phyloP scores from a whole-genome alignment of 2,113 vertebrate species.

The Pelecanoides urinatrix region DNA sequence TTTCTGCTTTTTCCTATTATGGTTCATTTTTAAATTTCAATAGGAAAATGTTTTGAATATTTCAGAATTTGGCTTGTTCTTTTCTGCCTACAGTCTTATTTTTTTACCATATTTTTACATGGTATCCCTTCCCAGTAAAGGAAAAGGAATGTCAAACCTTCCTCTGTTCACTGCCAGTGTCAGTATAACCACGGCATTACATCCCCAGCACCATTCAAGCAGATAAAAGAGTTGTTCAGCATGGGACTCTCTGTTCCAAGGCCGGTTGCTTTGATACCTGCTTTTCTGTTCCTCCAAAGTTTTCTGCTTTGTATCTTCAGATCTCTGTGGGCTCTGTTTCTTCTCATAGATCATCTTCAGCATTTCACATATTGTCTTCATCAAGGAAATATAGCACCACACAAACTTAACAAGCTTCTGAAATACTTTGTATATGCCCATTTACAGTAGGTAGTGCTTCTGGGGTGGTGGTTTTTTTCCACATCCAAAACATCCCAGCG shows the following conservation, averaged over 20 bases:
- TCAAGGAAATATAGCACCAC: not conserved
- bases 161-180: not conserved
- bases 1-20: not conserved
- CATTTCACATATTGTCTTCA: not conserved
- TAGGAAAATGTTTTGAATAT: not conserved
- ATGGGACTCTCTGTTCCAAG: not conserved
- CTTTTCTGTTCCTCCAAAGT: not conserved
- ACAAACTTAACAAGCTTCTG: not conserved
- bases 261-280: not conserved
- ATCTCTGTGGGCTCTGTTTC: not conserved
- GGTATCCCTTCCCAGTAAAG: not conserved
- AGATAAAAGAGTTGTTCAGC: not conserved
- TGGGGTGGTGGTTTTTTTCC: not conserved
- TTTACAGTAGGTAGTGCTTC: not conserved
- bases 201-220: not conserved
- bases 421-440: not conserved
- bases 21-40: not conserved
- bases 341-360: not conserved
- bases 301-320: not conserved
- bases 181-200: fast-evolving
- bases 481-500: not conserved
- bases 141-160: not conserved
- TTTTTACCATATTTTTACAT: not conserved
- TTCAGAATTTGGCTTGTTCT: not conserved
- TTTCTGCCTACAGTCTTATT: not conserved